These are phyloP conservation scores for Helogale parvula DNA, from an alignment of 2,113 vertebrate genomes.

Conservation along the genomic window DNA sequence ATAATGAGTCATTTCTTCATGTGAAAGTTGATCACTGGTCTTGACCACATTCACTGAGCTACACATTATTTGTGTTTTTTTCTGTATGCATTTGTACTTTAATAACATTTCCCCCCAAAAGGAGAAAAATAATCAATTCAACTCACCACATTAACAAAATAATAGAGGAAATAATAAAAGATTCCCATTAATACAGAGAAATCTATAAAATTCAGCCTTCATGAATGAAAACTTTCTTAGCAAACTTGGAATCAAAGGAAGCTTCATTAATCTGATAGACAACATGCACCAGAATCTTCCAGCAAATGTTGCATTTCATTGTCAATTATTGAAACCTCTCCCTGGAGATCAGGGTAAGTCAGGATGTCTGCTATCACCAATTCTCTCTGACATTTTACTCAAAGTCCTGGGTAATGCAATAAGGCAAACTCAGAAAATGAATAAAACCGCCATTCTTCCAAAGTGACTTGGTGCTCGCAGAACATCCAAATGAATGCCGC, in stretches of 20 bases:
- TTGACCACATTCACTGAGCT: neutral
- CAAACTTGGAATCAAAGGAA: slow-evolving; percentile 47
- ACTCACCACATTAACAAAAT: slow-evolving; percentile 53
- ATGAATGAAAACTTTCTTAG: slow-evolving; percentile 52
- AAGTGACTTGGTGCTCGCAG: neutral
- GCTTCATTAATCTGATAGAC: slow-evolving; percentile 40
- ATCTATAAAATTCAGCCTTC: slow-evolving; percentile 42
- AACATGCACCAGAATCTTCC: slow-evolving; percentile 8
- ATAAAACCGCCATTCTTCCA: neutral
- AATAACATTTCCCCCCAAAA: neutral
- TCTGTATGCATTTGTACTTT: neutral
- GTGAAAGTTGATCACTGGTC: neutral
- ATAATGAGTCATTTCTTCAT: neutral
- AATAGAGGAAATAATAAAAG: slow-evolving; percentile 52
- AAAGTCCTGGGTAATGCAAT: neutral
- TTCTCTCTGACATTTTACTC: slow-evolving; percentile 17
- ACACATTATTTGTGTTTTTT: neutral
- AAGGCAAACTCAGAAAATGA: neutral
- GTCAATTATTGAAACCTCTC: slow-evolving; percentile 34
- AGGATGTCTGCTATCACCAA: neutral
- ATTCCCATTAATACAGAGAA: slow-evolving; percentile 25
- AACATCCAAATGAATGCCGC: neutral
- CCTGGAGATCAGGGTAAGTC: neutral
- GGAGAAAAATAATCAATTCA: slow-evolving; percentile 34
- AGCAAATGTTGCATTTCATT: slow-evolving; percentile 3